phyloP scores from a whole-genome alignment of 2,113 vertebrate species.

The Gavia stellata region DNA sequence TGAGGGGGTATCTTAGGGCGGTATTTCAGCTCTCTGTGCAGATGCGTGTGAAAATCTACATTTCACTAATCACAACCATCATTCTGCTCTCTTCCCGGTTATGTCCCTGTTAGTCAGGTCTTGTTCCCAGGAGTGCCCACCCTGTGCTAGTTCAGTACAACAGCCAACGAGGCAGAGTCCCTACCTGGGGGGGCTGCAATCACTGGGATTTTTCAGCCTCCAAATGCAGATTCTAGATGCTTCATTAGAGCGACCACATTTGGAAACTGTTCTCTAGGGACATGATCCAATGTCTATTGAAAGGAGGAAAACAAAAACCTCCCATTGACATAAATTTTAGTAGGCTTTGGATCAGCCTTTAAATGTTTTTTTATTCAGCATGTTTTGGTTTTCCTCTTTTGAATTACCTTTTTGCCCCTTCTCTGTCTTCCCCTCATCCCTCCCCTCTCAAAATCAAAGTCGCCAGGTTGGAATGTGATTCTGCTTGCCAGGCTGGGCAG shows the following conservation, averaged over 20 bases:
- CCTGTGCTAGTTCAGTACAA: neutral
- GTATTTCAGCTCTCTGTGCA: neutral
- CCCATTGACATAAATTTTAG: neutral
- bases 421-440: neutral
- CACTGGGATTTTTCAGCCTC: neutral
- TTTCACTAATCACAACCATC: neutral
- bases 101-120: neutral
- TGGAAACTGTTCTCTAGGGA: neutral
- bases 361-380: neutral
- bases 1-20: neutral
- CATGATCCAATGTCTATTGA: accelerated
- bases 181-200: neutral
- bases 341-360: neutral
- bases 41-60: neutral
- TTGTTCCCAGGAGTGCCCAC: neutral
- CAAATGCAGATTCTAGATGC: neutral
- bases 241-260: neutral
- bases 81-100: neutral
- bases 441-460: neutral
- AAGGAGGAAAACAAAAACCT: neutral
- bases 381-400: neutral
- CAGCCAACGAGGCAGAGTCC: neutral
- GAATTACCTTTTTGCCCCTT: neutral
- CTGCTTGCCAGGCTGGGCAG: neutral
- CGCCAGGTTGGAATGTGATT: accelerated